Evolutionary conservation across 2,888 invertebrate species (phyloP).

Genomic region (Lasioglossum morio): DNA sequence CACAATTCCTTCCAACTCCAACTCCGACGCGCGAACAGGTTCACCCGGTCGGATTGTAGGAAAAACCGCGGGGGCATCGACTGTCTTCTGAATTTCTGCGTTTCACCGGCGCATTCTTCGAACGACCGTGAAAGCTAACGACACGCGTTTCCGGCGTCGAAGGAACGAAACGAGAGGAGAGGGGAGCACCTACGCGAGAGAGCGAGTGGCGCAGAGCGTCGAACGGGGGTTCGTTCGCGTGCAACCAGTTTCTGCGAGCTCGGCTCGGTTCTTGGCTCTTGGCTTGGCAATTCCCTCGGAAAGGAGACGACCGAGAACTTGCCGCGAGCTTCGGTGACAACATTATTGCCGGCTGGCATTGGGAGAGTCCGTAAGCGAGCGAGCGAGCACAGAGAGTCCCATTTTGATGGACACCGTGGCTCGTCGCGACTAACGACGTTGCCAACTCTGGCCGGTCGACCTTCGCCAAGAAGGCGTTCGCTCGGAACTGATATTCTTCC

Average conservation of each 20-base stretch:
- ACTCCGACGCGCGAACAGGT: background rate
- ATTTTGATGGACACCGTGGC: conserved; percentile 24
- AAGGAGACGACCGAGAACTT: conserved; percentile 17
- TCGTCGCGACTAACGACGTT: conserved; percentile 27
- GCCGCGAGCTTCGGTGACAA: conserved; percentile 26
- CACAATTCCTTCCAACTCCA: background rate
- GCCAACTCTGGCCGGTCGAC: conserved; percentile 22
- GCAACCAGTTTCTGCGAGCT: conserved; percentile 16
- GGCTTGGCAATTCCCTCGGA: conserved; percentile 8
- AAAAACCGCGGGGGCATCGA: background rate
- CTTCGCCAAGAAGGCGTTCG: conserved; percentile 18
- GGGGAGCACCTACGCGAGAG: conserved; percentile 4
- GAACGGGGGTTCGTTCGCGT: conserved; percentile 2
- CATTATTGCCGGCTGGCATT: conserved; percentile 33
- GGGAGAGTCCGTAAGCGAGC: background rate
- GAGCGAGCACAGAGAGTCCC: conserved; percentile 3
- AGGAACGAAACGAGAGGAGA: background rate
- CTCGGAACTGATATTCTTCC: conserved; percentile 3
- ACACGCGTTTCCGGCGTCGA: conserved; percentile 39
- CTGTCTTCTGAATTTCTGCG: background rate
- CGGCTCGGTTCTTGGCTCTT: background rate
- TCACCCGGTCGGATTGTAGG: background rate
- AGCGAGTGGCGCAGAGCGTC: background rate
- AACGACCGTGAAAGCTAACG: conserved; percentile 14
- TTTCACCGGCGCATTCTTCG: background rate